phyloP scores from a whole-genome alignment of 2,888 invertebrate genomes.

The Steromphala cineraria region DNA sequence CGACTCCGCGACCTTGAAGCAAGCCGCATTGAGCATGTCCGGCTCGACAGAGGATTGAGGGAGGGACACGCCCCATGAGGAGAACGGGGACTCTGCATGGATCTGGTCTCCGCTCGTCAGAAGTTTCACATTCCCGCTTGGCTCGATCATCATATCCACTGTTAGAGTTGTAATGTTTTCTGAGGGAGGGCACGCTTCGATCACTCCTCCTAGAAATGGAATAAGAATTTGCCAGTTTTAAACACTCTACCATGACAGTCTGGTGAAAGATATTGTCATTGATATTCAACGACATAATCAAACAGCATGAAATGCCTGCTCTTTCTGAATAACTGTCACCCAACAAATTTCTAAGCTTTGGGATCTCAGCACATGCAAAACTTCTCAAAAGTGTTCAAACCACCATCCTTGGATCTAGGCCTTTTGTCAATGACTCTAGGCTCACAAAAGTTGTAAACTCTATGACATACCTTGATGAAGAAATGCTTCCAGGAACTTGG shows the following conservation, averaged over 20 bases:
- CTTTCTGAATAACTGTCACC: too few species aligned
- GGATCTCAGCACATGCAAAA: too few species aligned
- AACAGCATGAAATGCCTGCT: too few species aligned
- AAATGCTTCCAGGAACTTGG: conserved; percentile 68
- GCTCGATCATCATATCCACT: conserved; percentile 74
- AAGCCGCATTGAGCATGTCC: conserved; percentile 65
- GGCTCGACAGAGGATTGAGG: conserved; percentile 75
- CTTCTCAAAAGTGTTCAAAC: too few species aligned
- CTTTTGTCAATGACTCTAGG: background rate
- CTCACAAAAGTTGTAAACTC: background rate
- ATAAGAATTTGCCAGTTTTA: background rate
- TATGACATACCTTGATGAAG: conserved; percentile 65
- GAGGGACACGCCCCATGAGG: conserved; percentile 73
- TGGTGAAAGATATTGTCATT: too few species aligned
- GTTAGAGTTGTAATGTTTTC: conserved; percentile 74
- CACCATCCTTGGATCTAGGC: too few species aligned
- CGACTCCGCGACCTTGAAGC: conserved; percentile 68
- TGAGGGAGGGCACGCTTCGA: conserved; percentile 75
- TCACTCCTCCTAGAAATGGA: conserved; percentile 70
- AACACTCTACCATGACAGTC: too few species aligned
- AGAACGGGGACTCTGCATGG: conserved; percentile 71
- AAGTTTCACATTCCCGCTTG: conserved; percentile 66
- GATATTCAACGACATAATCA: too few species aligned
- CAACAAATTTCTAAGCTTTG: too few species aligned
- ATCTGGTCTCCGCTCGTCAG: conserved; percentile 74